These are phyloP conservation scores for Tetrax tetrax DNA, from an alignment of 2,113 vertebrate species.

Conservation along the genomic window DNA sequence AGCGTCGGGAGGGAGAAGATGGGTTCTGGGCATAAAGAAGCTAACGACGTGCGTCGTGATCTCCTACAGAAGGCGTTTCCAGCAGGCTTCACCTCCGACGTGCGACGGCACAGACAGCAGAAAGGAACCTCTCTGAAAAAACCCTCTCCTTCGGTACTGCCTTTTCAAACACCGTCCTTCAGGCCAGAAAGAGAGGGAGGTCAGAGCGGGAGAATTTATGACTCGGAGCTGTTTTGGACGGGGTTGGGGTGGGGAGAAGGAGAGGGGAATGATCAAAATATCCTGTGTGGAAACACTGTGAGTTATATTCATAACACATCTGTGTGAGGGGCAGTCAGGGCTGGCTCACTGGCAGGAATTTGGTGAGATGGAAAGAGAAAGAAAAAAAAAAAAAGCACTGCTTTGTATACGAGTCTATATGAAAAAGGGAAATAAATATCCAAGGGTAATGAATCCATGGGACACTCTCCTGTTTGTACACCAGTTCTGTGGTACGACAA, in stretches of 20 bases:
- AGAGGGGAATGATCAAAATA: conserved; percentile 11
- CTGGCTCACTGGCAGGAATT: conserved; percentile 53
- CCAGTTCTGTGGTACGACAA: not conserved
- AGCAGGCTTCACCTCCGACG: not conserved
- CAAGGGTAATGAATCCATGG: not conserved
- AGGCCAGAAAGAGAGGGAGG: not conserved
- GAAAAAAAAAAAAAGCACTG: not conserved
- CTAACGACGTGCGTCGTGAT: fast-evolving
- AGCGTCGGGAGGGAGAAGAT: not conserved
- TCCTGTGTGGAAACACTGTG: conserved; percentile 28
- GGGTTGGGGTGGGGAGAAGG: not conserved
- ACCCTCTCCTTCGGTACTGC: not conserved
- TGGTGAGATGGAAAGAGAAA: not conserved
- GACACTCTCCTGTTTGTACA: not conserved
- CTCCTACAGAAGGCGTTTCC: not conserved
- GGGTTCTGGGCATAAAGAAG: not conserved
- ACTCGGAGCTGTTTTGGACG: not conserved
- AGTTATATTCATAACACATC: conserved; percentile 72
- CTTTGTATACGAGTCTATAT: not conserved
- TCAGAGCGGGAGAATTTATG: conserved; percentile 3
- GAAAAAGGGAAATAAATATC: not conserved
- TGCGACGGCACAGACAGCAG: not conserved
- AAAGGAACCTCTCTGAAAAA: not conserved
- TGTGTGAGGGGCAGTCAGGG: conserved; percentile 54
- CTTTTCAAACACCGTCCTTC: not conserved